Base-by-base conservation (phyloP, 2,888 invertebrate genomes). In the Macropis europaea region DNA sequence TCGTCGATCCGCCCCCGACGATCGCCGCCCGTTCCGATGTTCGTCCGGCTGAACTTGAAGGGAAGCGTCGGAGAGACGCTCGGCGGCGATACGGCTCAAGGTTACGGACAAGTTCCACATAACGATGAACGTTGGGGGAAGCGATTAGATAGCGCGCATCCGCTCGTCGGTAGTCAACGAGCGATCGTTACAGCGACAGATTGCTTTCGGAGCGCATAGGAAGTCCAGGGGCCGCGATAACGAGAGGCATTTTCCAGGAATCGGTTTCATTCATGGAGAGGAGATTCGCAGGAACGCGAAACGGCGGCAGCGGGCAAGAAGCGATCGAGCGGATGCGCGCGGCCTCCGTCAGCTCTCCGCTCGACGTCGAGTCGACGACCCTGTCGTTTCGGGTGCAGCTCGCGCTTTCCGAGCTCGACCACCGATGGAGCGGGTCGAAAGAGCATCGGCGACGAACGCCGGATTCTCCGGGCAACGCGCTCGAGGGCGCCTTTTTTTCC, bases 111-210 rank as follows among this genome's bases (percentile, higher is more conserved):
- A 15, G 32, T 40, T 38, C 26, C 11, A 40, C 19, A 32, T 32
- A 67, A 53, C 28, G n/a, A 52, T 11, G 36, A 30, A 52, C 32
- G 17, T 9, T 38, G 24, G 9, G 11, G 2, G 17, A 15, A 6
- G 2, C 48, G 54, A 64, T 66, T 66, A 64, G 48, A 68, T 68
- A 66, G 2, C 3, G 2, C 3, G 17, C 32, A 36, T 68, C 64
- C 66, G 45, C 13, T 26, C n/a, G 32, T 17, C 11, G 0, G 4
- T 7, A 34, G 11, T 24, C 13, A 5, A 19, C 19, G 4, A 30
- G 13, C 5, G 45, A 17, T 28, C 9, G 26, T 26, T 11, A 15
- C 15, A 9, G 11, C 28, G n/a, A 30, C 6, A 19, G 26, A 26
- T 43, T 13, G 13, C 24, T 43, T 43, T 43, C 43, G 26, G 13